Percentiles rank a stretch among this genome's conserved stretches.
Evolutionary conservation across 2,797 vertebrate species (phyloP).

Genomic region (Australoheros facetus): DNA sequence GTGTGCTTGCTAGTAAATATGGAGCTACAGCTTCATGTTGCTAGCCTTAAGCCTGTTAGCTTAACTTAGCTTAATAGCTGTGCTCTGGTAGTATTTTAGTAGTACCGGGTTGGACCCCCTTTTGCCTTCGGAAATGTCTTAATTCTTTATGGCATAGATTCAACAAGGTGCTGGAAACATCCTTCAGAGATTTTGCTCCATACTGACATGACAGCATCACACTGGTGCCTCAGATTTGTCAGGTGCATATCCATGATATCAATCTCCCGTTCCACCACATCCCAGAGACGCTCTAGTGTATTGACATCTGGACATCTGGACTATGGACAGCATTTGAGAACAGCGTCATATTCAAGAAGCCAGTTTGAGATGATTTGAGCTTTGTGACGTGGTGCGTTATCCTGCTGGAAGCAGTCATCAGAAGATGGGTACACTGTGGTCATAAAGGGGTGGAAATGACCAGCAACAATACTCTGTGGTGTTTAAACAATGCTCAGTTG

Average conservation of each 20-base stretch:
- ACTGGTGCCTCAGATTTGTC: not conserved
- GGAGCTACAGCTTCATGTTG: not conserved
- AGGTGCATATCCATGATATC: not conserved
- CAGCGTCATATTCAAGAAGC: not conserved
- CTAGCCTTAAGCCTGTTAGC: not conserved
- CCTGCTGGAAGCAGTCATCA: not conserved
- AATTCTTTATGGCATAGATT: not conserved
- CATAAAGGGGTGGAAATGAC: not conserved
- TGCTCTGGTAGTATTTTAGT: not conserved
- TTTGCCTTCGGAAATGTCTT: too few species aligned
- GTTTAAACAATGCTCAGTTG: not conserved
- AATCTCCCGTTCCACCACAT: not conserved
- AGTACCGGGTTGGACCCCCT: not conserved
- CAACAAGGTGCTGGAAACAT: not conserved
- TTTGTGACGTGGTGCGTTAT: not conserved
- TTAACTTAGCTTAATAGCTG: not conserved
- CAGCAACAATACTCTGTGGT: not conserved
- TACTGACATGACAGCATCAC: not conserved
- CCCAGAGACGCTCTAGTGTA: not conserved
- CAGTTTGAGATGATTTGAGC: not conserved
- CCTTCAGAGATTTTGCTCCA: not conserved
- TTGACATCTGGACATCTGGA: not conserved
- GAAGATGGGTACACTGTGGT: not conserved
- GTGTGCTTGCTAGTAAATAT: too few species aligned
- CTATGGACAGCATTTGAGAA: not conserved